Evolutionary conservation across 2,113 vertebrate genomes (phyloP), one percentile per base, ranked within the genome.

Genomic region (Microcebus griseorufus): DNA sequence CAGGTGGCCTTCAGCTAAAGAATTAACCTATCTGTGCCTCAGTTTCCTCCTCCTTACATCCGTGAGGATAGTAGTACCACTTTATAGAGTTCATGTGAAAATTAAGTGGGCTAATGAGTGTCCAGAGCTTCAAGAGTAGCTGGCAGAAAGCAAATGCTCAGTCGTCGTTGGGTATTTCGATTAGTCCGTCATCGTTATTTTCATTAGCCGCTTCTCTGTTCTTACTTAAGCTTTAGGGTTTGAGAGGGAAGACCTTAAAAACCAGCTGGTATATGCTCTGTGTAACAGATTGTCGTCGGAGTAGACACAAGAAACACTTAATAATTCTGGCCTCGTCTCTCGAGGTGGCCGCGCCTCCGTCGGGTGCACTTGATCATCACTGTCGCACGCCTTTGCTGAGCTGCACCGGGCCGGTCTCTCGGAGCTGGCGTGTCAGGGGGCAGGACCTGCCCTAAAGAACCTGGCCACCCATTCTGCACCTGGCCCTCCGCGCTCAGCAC

Each of bases 401-500:
- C 10, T 45, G 12, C 20, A 12, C 1, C 14, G 7, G 18, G 58
- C 62, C 8, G 2, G 69, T 16, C 37, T 62, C 51, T 53, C 39
- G 9, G 58, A 65, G 34, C n/a, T 53, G 9, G 23, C 0, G 10
- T 75, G 34, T 23, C 45, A 5, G 3, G 9, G 85, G 64, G 5
- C 64, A 0, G 0, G 0, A 34, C 39, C 23, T 45, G 3, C 27
- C 32, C 14, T 45, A 85, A 42, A 51, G 0, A 1, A 85, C 12
- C 55, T 48, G 6, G 10, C 11, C 16, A 37, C 5, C 39, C 22
- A 4, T 69, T 34, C 51, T 27, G 29, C 5, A n/a, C 25, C 60
- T 73, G 76, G 34, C 17, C 4, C 5, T 42, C 0, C 0, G 39
- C 25, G n/a, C 4, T 2, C 6, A 7, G 64, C 84, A 1, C 17